These are phyloP conservation scores for Macquaria australasica DNA, from an alignment of 2,113 vertebrate species.

Conservation along the genomic window DNA sequence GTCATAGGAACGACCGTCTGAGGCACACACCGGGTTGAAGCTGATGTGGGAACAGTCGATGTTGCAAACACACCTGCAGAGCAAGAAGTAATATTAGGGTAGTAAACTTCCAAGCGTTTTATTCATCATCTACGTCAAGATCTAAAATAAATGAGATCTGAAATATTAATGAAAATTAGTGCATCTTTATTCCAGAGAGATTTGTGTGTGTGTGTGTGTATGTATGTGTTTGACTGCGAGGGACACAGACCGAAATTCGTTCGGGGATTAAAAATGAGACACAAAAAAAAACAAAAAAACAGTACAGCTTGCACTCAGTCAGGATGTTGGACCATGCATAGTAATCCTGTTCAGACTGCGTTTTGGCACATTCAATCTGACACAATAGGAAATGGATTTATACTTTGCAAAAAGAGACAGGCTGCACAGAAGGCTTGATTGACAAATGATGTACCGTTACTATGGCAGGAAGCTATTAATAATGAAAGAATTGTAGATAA, in stretches of 20 bases:
- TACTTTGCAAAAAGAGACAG: constrained; percentile 45
- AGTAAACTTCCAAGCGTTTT: not conserved
- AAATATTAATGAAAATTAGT: constrained; percentile 41
- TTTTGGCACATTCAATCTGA: constrained; percentile 62
- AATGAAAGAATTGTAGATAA: constrained; percentile 47
- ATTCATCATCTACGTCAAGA: constrained; percentile 8
- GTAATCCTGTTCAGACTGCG: constrained; percentile 65
- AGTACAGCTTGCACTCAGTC: constrained; percentile 47
- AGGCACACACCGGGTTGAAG: constrained; percentile 99
- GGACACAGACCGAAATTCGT: constrained; percentile 37
- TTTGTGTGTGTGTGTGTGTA: not conserved
- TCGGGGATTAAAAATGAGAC: constrained; percentile 59
- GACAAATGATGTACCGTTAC: constrained; percentile 62
- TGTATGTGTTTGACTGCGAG: constrained; percentile 15
- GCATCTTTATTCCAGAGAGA: constrained; percentile 15
- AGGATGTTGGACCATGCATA: constrained; percentile 52
- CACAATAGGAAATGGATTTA: constrained; percentile 72
- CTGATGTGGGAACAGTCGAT: constrained; percentile 99
- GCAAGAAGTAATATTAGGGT: not conserved
- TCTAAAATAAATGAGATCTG: constrained; percentile 25
- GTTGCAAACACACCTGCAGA: constrained; percentile 97
- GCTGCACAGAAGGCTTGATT: constrained; percentile 45
- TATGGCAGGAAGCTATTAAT: constrained; percentile 65
- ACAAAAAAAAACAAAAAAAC: constrained; percentile 14
- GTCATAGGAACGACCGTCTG: constrained; percentile 98